A percentile compares a stretch with the other conserved stretches of the same genome.
Evolutionary conservation across 2,113 vertebrate species (phyloP).

Genomic region (Prietella phreatophila): DNA sequence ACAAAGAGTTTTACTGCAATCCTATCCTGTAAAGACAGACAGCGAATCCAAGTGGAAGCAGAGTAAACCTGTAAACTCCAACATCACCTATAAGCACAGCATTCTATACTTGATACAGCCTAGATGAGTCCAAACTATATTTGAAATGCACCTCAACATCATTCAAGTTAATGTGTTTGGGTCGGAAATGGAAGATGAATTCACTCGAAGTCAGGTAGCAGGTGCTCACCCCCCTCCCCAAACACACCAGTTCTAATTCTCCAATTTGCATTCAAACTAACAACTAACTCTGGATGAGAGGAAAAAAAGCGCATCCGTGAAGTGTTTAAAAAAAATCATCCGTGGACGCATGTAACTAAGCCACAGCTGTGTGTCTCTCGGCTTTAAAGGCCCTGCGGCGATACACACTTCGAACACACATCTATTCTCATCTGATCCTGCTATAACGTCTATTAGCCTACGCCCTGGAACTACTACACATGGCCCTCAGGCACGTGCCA

Average conservation of each 20-base stretch:
- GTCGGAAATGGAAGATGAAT: neutral
- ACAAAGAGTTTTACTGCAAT: neutral
- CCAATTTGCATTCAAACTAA: neutral
- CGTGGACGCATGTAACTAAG: neutral
- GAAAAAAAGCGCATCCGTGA: neutral
- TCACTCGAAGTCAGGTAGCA: neutral
- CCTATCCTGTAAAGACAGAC: neutral
- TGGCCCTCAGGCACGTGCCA: neutral
- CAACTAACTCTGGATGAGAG: neutral
- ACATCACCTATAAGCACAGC: neutral
- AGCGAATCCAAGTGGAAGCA: neutral
- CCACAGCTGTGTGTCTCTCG: neutral
- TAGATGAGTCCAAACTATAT: neutral
- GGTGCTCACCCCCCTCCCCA: neutral
- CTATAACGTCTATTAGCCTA: conserved; percentile 6
- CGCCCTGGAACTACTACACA: conserved; percentile 1
- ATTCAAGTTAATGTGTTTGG: neutral
- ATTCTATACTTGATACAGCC: neutral
- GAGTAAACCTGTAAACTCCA: neutral
- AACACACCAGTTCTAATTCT: neutral
- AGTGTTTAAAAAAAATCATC: neutral
- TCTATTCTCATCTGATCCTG: conserved; percentile 34
- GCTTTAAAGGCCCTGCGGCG: conserved; percentile 6
- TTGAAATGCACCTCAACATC: neutral
- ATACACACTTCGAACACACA: conserved; percentile 27